Percentiles rank a stretch among this genome's conserved stretches.
Conservation (phyloP, 1,140 invertebrate genomes). For the Lepidostoma basale region DNA sequence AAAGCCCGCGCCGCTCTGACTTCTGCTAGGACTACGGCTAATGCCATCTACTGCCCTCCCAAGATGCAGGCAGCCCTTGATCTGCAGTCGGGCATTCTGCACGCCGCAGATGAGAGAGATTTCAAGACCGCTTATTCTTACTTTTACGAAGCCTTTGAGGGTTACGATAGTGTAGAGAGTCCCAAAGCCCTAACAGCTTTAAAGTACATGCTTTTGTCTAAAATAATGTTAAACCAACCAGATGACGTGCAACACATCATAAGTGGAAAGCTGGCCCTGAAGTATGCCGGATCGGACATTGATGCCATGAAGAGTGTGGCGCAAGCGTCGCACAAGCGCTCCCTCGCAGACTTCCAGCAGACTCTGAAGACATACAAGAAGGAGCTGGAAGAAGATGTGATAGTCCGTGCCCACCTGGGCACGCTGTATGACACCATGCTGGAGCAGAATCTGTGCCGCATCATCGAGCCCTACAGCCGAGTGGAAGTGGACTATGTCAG, state of each 20-base stretch:
- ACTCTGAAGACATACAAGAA: slow-evolving; percentile 85
- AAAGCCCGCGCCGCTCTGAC: slow-evolving; percentile 97
- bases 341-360: slow-evolving; percentile 92
- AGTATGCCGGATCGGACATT: slow-evolving; percentile 93
- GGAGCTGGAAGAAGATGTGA: slow-evolving; percentile 94
- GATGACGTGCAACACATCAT: slow-evolving; percentile 97
- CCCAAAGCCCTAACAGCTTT: slow-evolving; percentile 90
- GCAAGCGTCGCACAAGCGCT: slow-evolving; percentile 93
- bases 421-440: slow-evolving; percentile 98
- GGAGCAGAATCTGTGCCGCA: slow-evolving; percentile 97
- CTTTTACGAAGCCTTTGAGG: slow-evolving; percentile 99
- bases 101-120: slow-evolving; percentile 98
- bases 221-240: slow-evolving; percentile 95
- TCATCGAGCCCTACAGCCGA: slow-evolving; percentile 98
- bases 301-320: slow-evolving; percentile 98
- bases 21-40: slow-evolving; percentile 97
- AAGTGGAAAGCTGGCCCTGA: slow-evolving; percentile 94
- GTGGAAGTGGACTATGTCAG: slow-evolving; percentile 82
- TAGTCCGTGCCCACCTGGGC: slow-evolving; percentile 94
- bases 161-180: slow-evolving; percentile 94
- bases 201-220: slow-evolving; percentile 99
- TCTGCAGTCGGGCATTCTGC: slow-evolving; percentile 96
- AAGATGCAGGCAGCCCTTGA: slow-evolving; percentile 97
- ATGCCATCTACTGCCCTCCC: slow-evolving; percentile 98
- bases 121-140: slow-evolving; percentile 99